phyloP scores from a whole-genome alignment of 2,113 vertebrate species.

The Chelonoidis abingdonii region DNA sequence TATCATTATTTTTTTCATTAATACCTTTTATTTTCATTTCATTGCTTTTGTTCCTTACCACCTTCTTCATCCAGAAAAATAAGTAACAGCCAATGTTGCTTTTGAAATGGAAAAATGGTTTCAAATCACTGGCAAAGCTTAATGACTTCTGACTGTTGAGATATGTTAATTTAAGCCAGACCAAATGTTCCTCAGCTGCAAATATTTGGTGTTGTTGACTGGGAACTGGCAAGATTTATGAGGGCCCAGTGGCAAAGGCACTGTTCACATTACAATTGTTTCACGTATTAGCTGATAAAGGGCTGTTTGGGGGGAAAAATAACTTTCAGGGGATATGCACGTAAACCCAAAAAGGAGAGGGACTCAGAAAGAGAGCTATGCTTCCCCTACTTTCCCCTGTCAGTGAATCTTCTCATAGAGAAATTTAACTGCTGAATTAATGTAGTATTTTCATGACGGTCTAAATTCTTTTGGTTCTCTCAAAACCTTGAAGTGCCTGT shows the following conservation, averaged over 20 bases:
- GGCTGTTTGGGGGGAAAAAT: slow-evolving; percentile 2
- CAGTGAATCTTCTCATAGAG: slow-evolving; percentile 61
- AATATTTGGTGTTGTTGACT: slow-evolving; percentile 88
- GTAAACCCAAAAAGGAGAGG: slow-evolving; percentile 50
- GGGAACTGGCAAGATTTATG: slow-evolving; percentile 88
- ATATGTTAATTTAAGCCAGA: slow-evolving; percentile 89
- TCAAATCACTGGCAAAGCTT: slow-evolving; percentile 86
- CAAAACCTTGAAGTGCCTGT: slow-evolving; percentile 71
- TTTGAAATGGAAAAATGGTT: slow-evolving; percentile 88
- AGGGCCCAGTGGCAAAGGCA: slow-evolving; percentile 85
- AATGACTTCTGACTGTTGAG: slow-evolving; percentile 88
- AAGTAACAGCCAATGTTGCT: slow-evolving; percentile 77
- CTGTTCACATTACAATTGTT: slow-evolving; percentile 82
- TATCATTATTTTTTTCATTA: slow-evolving; percentile 70
- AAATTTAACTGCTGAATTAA: slow-evolving; percentile 68
- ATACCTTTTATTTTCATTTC: slow-evolving; percentile 72
- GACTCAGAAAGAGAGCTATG: slow-evolving; percentile 62
- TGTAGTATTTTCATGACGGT: slow-evolving; percentile 61
- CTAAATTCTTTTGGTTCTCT: slow-evolving; percentile 52
- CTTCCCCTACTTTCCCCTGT: neutral
- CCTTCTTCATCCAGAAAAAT: slow-evolving; percentile 76
- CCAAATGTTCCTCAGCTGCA: slow-evolving; percentile 89
- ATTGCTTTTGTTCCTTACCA: slow-evolving; percentile 76
- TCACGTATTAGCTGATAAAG: slow-evolving; percentile 79
- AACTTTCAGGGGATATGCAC: slow-evolving; percentile 67